Conservation (phyloP, 2,113 vertebrate genomes). For the Lophotis ruficrista region DNA sequence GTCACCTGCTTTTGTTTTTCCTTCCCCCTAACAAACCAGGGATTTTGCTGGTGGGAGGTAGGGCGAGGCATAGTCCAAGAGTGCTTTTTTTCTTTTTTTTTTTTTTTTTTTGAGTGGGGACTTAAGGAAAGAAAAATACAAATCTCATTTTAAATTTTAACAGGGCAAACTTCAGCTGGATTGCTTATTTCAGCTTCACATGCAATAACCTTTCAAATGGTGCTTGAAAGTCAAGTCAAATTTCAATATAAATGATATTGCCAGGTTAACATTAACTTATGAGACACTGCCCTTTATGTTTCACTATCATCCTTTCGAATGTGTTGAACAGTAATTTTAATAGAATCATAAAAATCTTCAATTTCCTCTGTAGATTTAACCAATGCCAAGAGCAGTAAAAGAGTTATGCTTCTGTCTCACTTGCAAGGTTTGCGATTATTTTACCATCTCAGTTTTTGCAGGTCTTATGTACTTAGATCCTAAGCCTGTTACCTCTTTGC, state of each 20-base stretch:
- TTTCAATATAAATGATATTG: constrained; percentile 56
- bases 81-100: not conserved
- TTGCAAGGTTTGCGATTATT: constrained; percentile 6
- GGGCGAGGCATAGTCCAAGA: not conserved
- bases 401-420: constrained; percentile 2
- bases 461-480: not conserved
- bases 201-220: constrained; percentile 64
- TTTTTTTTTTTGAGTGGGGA: not conserved
- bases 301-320: constrained; percentile 2
- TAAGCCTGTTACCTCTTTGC: not conserved
- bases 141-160: not conserved
- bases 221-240: constrained; percentile 66
- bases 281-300: constrained; percentile 62
- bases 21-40: not conserved
- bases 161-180: not conserved
- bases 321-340: constrained; percentile 49
- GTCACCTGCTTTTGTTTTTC: not conserved
- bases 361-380: constrained; percentile 61
- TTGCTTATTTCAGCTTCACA: constrained; percentile 50
- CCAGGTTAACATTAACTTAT: constrained; percentile 25
- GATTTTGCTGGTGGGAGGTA: not conserved
- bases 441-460: constrained; percentile 7
- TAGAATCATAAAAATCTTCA: constrained; percentile 66
- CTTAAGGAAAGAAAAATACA: not conserved
- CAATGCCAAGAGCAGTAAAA: constrained; percentile 39